Base-by-base conservation (phyloP, 2,888 invertebrate genomes). In the Cryptocephalus primarius region DNA sequence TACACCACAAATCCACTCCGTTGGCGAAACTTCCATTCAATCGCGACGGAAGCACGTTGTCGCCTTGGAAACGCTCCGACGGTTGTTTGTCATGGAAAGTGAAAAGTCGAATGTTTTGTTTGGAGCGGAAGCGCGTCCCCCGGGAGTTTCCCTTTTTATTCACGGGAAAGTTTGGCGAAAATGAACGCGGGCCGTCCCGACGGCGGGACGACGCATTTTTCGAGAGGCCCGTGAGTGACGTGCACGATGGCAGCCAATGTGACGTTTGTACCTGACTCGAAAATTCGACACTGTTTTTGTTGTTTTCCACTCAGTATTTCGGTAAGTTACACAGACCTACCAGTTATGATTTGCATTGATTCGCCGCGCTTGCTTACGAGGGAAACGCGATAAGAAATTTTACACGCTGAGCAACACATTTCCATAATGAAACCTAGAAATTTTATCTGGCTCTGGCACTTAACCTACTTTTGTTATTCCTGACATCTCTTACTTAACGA, bases 231-330 rank as follows among this genome's bases (percentile, higher is more conserved):
- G 41, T 48, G 44, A 42, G 36, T 48, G 48, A 39, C 48, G 42
- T 32, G 33, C 48, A 45, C 33, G 33, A 48, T 48, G 36, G 36
- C 36, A 36, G 36, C n/a, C 36, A 36, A 52, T 50, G 51, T 53
- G 54, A 54, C 54, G 46, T 51, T 48, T 49, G 39, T 49, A 50
- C 49, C 49, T 43, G 46, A 47, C 42, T 48, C 32, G 10, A 32
- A 48, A 48, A 41, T 45, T 46, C 40, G 39, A 39, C 39, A 46
- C 38, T 32, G 32, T 48, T 48, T 45, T 45, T 42, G 44, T 45
- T 42, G 44, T 44, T 48, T 48, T 41, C 42, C 42, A 33, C 39
- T 33, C 4, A 31, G 12, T 44, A 42, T 48, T 44, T 44, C 32
- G 48, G 48, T 48, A 42, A 48, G 48, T 41, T 33, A 4, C 12